phyloP scores from a whole-genome alignment of 2,113 vertebrate genomes.

The Bungarus multicinctus region DNA sequence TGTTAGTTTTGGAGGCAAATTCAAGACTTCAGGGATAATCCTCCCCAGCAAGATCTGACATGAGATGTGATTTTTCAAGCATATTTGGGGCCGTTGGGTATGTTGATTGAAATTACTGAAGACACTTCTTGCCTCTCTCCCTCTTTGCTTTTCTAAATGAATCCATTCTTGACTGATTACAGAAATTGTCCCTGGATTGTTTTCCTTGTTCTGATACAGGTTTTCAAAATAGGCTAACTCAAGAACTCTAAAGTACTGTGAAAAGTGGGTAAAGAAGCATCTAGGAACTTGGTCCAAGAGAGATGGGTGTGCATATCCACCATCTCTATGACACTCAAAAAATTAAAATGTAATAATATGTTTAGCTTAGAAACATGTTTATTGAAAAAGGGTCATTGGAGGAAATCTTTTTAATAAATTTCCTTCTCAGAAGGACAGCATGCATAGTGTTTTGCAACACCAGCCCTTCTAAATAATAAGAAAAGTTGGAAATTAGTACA shows the following conservation, averaged over 20 bases:
- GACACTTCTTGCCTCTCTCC: constrained; percentile 13
- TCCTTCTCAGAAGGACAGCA: background rate
- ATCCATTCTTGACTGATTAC: background rate
- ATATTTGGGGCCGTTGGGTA: constrained; percentile 23
- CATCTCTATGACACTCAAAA: background rate
- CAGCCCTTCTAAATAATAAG: background rate
- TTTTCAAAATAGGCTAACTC: background rate
- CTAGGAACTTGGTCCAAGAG: too few relatives aligned
- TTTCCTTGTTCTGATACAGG: background rate
- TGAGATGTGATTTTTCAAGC: constrained; percentile 61
- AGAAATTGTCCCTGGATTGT: background rate
- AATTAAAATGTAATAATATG: background rate
- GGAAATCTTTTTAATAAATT: background rate
- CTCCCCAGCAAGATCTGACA: constrained; percentile 53
- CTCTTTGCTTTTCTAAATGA: constrained; percentile 8
- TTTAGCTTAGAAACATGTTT: background rate
- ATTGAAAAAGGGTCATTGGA: background rate
- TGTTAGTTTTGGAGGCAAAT: constrained; percentile 51
- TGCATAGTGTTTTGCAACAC: background rate
- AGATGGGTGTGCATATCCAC: background rate
- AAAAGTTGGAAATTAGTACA: background rate
- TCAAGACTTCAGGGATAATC: constrained; percentile 56
- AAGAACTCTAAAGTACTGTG: background rate
- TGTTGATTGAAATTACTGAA: constrained; percentile 36
- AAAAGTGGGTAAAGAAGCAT: background rate